phyloP scores from a whole-genome alignment of 2,888 invertebrate genomes.

The Agrotis exclamationis region DNA sequence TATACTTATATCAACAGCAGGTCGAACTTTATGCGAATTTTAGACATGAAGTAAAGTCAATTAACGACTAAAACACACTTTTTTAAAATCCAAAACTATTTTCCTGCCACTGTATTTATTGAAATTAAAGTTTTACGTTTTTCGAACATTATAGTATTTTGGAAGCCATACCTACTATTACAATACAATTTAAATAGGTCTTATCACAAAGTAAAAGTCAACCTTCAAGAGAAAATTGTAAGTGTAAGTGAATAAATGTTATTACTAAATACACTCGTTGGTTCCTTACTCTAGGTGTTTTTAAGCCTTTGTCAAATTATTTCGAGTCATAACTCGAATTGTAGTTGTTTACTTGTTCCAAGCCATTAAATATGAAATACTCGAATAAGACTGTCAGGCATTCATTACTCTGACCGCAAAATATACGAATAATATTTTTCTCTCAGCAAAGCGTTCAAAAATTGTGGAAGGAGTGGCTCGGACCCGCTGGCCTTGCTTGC shows the following conservation, averaged over 20 bases:
- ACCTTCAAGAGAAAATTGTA: too few species aligned
- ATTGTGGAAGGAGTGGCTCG: constrained; percentile 39
- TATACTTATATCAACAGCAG: too few species aligned
- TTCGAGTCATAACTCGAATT: background rate
- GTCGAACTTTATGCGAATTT: background rate
- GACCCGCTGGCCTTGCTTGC: constrained; percentile 49
- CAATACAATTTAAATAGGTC: too few species aligned
- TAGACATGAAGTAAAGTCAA: background rate
- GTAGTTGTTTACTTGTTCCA: constrained; percentile 9
- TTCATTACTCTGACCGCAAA: constrained; percentile 45
- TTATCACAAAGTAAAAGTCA: too few species aligned
- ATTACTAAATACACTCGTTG: too few species aligned
- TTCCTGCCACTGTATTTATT: too few species aligned
- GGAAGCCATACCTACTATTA: too few species aligned
- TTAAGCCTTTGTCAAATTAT: background rate
- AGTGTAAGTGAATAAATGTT: too few species aligned
- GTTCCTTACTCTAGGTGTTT: background rate
- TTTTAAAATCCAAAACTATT: too few species aligned
- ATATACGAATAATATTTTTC: constrained; percentile 51
- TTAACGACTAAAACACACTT: too few species aligned
- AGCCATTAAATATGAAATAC: constrained; percentile 22
- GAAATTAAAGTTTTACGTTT: too few species aligned
- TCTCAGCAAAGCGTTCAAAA: constrained; percentile 44
- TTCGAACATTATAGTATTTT: too few species aligned
- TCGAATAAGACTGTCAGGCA: constrained; percentile 35